phyloP scores from a whole-genome alignment of 2,888 invertebrate genomes.

The Coecobrya sp. region DNA sequence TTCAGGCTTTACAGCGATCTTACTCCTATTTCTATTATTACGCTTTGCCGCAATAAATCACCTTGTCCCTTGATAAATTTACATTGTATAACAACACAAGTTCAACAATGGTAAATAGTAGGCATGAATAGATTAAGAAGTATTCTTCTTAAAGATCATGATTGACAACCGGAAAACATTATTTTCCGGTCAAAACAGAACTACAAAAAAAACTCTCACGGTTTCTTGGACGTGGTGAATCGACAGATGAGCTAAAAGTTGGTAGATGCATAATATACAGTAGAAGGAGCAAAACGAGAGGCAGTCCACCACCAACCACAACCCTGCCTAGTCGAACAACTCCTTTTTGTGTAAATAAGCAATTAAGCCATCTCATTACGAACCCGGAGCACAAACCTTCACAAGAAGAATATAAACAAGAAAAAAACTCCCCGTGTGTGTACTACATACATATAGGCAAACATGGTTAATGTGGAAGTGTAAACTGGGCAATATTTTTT shows the following conservation, averaged over 20 bases:
- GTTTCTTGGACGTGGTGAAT: constrained; percentile 47
- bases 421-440: constrained; percentile 14
- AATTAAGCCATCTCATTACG: constrained; percentile 78
- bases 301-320: constrained; percentile 25
- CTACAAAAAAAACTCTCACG: constrained; percentile 77
- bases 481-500: constrained; percentile 59
- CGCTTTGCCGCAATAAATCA: constrained; percentile 41
- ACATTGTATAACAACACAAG: constrained; percentile 48
- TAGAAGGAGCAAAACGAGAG: constrained; percentile 9
- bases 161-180: constrained; percentile 81
- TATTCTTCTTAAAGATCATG: constrained; percentile 71
- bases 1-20: not conserved
- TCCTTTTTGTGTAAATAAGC: constrained; percentile 78
- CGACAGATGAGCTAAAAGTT: not conserved
- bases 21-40: constrained; percentile 19
- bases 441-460: constrained; percentile 9
- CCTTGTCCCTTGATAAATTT: constrained; percentile 34
- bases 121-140: constrained; percentile 54
- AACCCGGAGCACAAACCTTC: constrained; percentile 70
- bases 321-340: constrained; percentile 50
- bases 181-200: constrained; percentile 76
- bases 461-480: constrained; percentile 32
- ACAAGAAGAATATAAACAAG: constrained; percentile 25
- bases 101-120: constrained; percentile 28
- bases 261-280: not conserved